Evolutionary conservation across 2,113 vertebrate genomes (phyloP).

Genomic region (Burhinus bistriatus): DNA sequence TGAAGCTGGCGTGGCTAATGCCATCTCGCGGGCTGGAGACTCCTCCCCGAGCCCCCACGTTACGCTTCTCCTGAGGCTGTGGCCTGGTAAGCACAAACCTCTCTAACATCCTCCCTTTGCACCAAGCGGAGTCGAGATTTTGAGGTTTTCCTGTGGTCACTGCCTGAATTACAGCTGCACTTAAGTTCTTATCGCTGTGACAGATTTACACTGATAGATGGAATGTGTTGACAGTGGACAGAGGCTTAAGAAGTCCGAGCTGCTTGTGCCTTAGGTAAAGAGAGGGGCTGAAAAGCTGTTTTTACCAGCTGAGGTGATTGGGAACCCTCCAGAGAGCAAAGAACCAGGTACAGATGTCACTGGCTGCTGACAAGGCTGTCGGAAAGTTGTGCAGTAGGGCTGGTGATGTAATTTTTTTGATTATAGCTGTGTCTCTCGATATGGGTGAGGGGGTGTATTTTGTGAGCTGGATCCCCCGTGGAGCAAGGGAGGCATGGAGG

Average conservation of each 20-base stretch:
- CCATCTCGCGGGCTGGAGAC: neutral
- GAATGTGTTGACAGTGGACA: neutral
- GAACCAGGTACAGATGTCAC: neutral
- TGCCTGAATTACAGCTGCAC: neutral
- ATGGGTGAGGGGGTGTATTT: neutral
- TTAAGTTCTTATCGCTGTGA: neutral
- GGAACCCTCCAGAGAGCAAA: neutral
- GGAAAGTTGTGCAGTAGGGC: neutral
- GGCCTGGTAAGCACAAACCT: neutral
- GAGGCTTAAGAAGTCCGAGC: neutral
- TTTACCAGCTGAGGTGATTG: neutral
- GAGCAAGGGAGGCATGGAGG: neutral
- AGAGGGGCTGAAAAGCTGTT: neutral
- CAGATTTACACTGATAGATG: neutral
- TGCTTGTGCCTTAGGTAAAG: neutral
- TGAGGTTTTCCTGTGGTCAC: conserved; percentile 60
- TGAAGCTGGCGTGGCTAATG: neutral
- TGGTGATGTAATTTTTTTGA: neutral
- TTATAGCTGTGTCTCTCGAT: neutral
- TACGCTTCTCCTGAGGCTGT: neutral
- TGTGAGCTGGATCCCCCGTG: neutral
- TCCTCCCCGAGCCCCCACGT: neutral
- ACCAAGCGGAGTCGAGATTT: conserved; percentile 13
- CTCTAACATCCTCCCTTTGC: neutral
- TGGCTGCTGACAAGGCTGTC: neutral